Conservation (phyloP, 1,140 invertebrate genomes). For the Neodiprion fabricii region DNA sequence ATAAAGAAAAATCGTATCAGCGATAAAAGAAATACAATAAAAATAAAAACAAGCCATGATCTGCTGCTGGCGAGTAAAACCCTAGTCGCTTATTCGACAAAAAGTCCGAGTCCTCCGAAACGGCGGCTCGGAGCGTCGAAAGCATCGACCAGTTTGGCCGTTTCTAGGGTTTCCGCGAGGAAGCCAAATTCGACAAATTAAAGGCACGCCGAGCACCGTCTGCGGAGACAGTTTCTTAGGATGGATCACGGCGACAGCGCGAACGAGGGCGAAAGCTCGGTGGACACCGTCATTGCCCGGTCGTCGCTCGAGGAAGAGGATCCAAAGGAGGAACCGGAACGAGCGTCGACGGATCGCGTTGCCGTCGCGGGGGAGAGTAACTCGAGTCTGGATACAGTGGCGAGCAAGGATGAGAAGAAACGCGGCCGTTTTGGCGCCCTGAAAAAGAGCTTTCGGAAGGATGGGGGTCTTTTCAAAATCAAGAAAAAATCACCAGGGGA, state of each 20-base stretch:
- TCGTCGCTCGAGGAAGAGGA: conserved; percentile 48
- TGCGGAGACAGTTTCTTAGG: not conserved
- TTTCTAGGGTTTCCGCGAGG: conserved; percentile 45
- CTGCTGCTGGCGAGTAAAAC: too few relatives aligned
- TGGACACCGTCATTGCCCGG: conserved; percentile 45
- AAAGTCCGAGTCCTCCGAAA: not conserved
- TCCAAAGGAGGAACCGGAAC: conserved; percentile 21
- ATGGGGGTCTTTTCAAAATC: conserved; percentile 46
- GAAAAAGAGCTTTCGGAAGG: conserved; percentile 49
- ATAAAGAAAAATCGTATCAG: too few relatives aligned
- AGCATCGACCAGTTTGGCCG: not conserved
- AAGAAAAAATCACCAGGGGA: conserved; percentile 34
- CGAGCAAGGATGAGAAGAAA: conserved; percentile 43
- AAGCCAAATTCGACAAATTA: conserved; percentile 41
- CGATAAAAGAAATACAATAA: too few relatives aligned
- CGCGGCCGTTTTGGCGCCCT: conserved; percentile 47
- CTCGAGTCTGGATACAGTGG: conserved; percentile 49
- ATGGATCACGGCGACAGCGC: conserved; percentile 48
- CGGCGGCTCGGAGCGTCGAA: not conserved
- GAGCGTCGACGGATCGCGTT: conserved; percentile 31
- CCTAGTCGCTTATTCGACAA: too few relatives aligned
- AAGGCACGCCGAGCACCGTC: not conserved
- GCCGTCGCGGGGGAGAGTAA: conserved; percentile 43
- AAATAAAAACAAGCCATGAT: too few relatives aligned
- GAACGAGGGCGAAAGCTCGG: conserved; percentile 47